These are phyloP conservation scores for Lepidurus packardi DNA, from an alignment of 1,140 invertebrate species.

Conservation along the genomic window DNA sequence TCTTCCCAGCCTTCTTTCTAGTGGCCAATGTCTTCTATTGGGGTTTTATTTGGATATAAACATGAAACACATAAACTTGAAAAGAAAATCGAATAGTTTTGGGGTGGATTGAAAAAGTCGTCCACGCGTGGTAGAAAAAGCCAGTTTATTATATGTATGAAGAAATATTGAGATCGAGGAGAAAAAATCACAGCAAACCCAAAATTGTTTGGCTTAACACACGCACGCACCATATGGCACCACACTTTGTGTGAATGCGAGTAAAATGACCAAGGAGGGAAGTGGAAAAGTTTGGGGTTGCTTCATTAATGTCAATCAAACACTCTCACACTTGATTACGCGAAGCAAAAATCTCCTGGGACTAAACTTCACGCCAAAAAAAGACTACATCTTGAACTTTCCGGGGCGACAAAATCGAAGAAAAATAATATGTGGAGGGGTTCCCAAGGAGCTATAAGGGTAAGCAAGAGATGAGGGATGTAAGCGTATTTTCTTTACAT, in stretches of 20 bases:
- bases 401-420: background rate
- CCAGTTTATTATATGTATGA: conserved; percentile 16
- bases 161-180: background rate
- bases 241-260: background rate
- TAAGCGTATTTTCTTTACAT: background rate
- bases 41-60: conserved; percentile 63
- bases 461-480: background rate
- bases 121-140: conserved; percentile 13
- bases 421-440: background rate
- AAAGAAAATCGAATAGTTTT: conserved; percentile 22
- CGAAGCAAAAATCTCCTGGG: background rate
- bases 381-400: background rate
- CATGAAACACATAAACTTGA: background rate
- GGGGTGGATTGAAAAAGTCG: conserved; percentile 23
- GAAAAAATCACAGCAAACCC: conserved; percentile 21
- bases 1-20: conserved; percentile 70
- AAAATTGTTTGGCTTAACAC: conserved; percentile 2
- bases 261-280: background rate
- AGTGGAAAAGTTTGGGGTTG: background rate
- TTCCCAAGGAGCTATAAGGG: background rate
- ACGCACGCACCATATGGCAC: background rate
- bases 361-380: background rate
- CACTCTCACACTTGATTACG: background rate
- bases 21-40: conserved; percentile 79
- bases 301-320: background rate